A percentile compares a stretch with the other conserved stretches of the same genome.
These are phyloP conservation scores for Cephonodes hylas DNA, from an alignment of 2,888 invertebrate genomes.

Conservation along the genomic window DNA sequence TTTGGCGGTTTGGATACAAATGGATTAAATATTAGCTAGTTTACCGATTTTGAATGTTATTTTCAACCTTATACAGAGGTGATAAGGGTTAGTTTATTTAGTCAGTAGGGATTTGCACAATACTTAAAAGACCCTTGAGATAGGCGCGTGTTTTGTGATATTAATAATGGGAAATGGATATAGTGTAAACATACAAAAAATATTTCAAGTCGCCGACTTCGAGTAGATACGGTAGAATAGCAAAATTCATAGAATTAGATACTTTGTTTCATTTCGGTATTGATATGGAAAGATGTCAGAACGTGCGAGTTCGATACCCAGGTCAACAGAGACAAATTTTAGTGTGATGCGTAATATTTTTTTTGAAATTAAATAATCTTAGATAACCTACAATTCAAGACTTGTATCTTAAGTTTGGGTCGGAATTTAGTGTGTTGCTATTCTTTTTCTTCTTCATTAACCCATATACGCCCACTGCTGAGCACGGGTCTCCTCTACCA, in stretches of 20 bases:
- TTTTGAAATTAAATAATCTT: too few relatives aligned
- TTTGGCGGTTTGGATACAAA: constrained; percentile 11
- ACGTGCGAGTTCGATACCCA: too few relatives aligned
- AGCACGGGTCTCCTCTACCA: too few relatives aligned
- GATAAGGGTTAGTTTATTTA: background rate
- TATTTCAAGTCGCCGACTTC: background rate
- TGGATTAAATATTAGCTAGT: background rate
- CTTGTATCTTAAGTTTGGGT: too few relatives aligned
- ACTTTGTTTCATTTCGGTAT: background rate
- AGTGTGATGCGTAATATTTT: too few relatives aligned
- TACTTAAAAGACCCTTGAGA: background rate
- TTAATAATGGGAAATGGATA: constrained; percentile 6
- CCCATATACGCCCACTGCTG: too few relatives aligned
- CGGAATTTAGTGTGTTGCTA: too few relatives aligned
- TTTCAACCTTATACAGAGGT: background rate
- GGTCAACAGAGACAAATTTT: too few relatives aligned
- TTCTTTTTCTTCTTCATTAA: too few relatives aligned
- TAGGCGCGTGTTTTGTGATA: background rate
- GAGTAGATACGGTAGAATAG: background rate
- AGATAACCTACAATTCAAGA: too few relatives aligned
- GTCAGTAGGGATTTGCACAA: background rate
- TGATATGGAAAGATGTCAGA: too few relatives aligned
- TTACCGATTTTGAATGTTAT: background rate
- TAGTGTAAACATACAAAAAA: background rate
- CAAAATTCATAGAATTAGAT: background rate